Conservation (phyloP, 2,113 vertebrate genomes). For the Psilopogon haemacephalus region DNA sequence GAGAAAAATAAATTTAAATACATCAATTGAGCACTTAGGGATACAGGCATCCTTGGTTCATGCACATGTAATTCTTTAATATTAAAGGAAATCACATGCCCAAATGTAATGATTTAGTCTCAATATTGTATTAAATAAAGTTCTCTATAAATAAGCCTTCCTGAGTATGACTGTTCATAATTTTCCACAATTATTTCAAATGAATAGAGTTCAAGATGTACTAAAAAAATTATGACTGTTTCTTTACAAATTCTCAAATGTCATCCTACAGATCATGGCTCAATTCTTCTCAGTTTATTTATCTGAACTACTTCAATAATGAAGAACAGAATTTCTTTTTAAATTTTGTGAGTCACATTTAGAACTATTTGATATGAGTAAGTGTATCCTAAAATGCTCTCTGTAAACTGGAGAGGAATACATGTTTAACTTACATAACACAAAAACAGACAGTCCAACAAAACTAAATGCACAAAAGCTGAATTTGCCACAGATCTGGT, state of each 20-base stretch:
- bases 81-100: neutral
- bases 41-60: neutral
- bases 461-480: neutral
- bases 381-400: neutral
- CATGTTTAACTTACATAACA: accelerated
- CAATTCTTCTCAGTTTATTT: neutral
- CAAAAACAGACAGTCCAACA: neutral
- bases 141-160: neutral
- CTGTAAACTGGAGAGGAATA: neutral
- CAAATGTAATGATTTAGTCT: neutral
- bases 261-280: neutral
- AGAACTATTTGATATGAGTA: neutral
- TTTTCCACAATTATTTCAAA: neutral
- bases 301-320: neutral
- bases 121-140: neutral
- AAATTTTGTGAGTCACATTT: neutral
- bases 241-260: neutral
- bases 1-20: neutral
- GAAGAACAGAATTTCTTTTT: neutral
- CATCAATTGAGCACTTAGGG: neutral
- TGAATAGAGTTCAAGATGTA: neutral
- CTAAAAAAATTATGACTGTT: neutral
- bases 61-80: neutral
- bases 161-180: neutral
- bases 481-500: neutral